Evolutionary conservation across 2,797 vertebrate species (phyloP), one percentile per base, ranked within the genome.

Genomic region (Micromesistius poutassou): DNA sequence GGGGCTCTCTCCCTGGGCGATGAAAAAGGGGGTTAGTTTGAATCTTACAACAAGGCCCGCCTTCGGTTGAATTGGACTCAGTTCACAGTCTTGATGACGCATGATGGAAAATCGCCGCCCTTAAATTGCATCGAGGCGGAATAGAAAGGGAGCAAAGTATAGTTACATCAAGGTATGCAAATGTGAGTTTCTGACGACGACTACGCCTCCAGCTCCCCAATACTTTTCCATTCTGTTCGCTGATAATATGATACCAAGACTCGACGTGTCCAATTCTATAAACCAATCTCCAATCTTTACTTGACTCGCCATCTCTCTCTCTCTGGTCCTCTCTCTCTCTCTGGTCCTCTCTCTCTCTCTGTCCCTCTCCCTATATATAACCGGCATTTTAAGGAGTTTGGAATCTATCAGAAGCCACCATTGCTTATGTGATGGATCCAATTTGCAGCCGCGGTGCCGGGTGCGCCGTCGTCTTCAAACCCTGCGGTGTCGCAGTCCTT

Each of bases 351-450:
- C 50, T 62, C 50, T n/a, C 50, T 62, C 22, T 50, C 16, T 22
- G 3, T 62, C 22, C 2, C 55, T 25, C n/a, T 62, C 55, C 4
- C 22, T 55, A 46, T 13, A 50, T 50, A 50, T 50, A 50, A 42
- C 40, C 9, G 40, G 3, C 46, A 42, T 5, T 50, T 19, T 50
- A 22, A 50, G 19, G 14, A 50, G 16, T n/a, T 88, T 86, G 80
- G 76, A 74, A 82, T 84, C 82, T 77, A 83, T 86, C 86, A 88
- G 89, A 89, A 88, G 87, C 88, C 84, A 84, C 83, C 84, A 86
- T 88, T 84, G 83, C 82, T 84, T 86, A 87, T 89, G 87, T 86
- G 87, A 88, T 86, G 86, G 88, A 89, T 84, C 83, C 88, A 85
- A 87, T 92, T 91, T 91, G 87, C 87, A 85, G 86, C 77, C n/a